Conservation (phyloP, 2,888 invertebrate species). For the Melinaea marsaeus region DNA sequence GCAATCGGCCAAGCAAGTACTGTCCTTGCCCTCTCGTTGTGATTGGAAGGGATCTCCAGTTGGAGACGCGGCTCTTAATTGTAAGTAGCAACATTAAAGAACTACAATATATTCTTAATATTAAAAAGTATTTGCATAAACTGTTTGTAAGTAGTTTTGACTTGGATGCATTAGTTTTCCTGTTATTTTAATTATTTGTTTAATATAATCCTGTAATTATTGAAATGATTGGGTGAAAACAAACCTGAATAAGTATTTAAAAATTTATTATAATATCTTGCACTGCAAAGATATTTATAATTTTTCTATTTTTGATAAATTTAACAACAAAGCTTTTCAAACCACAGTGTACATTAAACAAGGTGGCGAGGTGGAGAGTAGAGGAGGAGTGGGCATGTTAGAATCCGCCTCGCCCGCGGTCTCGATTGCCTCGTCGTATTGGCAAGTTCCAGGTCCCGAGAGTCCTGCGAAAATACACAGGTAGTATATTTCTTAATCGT, state of each 20-base stretch:
- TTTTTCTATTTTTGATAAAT: no score
- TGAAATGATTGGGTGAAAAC: no score
- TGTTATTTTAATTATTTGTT: no score
- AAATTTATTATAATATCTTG: no score
- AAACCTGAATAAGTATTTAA: no score
- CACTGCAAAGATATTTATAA: no score
- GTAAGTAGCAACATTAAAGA: constrained; percentile 59
- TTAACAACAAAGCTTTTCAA: no score
- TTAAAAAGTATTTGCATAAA: no score
- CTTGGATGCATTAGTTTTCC: no score
- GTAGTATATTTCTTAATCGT: constrained; percentile 34
- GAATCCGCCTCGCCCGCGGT: constrained; percentile 58
- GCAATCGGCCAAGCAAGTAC: constrained; percentile 57
- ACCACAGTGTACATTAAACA: constrained; percentile 77
- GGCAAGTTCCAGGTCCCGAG: constrained; percentile 60
- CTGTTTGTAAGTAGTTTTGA: no score
- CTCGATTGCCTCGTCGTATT: constrained; percentile 60
- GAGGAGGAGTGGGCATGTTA: constrained; percentile 66
- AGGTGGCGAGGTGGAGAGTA: constrained; percentile 81
- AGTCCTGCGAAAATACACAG: constrained; percentile 58
- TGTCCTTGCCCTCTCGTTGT: constrained; percentile 53
- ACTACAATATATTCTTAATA: no score
- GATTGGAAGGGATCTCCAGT: constrained; percentile 75
- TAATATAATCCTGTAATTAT: no score
- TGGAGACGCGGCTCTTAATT: constrained; percentile 79